These are phyloP conservation scores for Leucophenga montana DNA, from an alignment of 2,888 invertebrate genomes.

Conservation along the genomic window DNA sequence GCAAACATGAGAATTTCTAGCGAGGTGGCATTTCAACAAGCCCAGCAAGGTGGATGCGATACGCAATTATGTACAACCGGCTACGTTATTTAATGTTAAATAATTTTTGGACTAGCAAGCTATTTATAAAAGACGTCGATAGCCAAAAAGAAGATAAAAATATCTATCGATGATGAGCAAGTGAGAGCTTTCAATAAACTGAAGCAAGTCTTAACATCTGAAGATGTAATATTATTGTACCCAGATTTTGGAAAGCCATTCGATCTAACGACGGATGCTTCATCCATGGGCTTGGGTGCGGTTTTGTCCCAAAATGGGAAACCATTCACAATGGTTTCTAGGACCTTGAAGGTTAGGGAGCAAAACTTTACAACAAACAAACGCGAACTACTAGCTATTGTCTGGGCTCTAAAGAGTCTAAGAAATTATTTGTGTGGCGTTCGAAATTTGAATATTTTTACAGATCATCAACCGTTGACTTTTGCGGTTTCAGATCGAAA, in stretches of 20 bases:
- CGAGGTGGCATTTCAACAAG: conserved; percentile 9
- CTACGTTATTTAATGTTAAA: not conserved
- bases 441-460: too few relatives aligned
- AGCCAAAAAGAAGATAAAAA: too few relatives aligned
- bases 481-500: too few relatives aligned
- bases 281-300: too few relatives aligned
- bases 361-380: conserved; percentile 3
- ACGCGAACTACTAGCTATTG: conserved; percentile 27
- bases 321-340: conserved; percentile 57
- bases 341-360: conserved; percentile 50
- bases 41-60: not conserved
- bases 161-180: too few relatives aligned
- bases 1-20: too few relatives aligned
- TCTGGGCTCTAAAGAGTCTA: not conserved
- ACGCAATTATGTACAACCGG: not conserved
- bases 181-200: too few relatives aligned
- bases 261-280: too few relatives aligned
- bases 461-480: too few relatives aligned
- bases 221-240: too few relatives aligned
- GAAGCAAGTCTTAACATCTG: too few relatives aligned
- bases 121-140: conserved; percentile 11
- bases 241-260: too few relatives aligned
- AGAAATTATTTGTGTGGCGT: conserved; percentile 61
- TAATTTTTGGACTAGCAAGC: not conserved
- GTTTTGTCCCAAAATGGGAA: conserved; percentile 54